Percentiles rank a stretch among this genome's conserved stretches.
These are phyloP conservation scores for Orycteropus afer DNA, from an alignment of 2,113 vertebrate genomes.

Conservation along the genomic window DNA sequence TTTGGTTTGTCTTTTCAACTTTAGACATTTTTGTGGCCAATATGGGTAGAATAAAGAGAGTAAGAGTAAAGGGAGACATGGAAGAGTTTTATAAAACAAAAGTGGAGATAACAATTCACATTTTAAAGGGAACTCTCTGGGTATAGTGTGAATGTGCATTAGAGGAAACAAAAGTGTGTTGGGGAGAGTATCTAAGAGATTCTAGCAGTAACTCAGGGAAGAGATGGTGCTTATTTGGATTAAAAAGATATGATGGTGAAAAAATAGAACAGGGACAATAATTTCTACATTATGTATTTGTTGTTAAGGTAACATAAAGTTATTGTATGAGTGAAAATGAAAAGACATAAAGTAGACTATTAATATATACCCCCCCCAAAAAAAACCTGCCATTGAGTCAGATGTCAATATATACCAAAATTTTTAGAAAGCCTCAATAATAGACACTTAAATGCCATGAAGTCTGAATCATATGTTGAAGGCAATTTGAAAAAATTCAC, in stretches of 20 bases:
- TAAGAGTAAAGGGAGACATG: accelerated
- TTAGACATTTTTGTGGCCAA: not conserved
- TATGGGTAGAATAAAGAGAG: not conserved
- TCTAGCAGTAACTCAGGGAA: not conserved
- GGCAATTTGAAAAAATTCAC: not conserved
- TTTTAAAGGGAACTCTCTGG: not conserved
- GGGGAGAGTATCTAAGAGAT: not conserved
- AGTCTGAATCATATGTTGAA: not conserved
- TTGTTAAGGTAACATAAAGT: not conserved
- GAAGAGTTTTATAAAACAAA: not conserved
- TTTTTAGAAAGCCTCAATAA: not conserved
- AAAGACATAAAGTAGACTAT: not conserved
- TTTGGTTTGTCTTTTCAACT: not conserved
- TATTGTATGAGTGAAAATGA: not conserved
- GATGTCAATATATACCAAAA: too few relatives aligned
- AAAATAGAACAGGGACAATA: not conserved
- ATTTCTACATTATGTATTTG: not conserved
- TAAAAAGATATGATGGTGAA: not conserved
- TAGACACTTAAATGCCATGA: not conserved
- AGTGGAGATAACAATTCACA: not conserved
- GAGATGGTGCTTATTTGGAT: not conserved
- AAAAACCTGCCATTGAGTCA: too few relatives aligned
- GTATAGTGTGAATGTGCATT: not conserved
- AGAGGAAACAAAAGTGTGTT: not conserved
- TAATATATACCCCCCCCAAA: too few relatives aligned